A percentile compares a stretch with the other conserved stretches of the same genome.
Conservation (phyloP, 2,113 vertebrate genomes). For the rat (Rattus norvegicus) region GRCr8 NC_086019.1:187809501-187810000, state of each 20-base stretch:
- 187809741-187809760: not conserved
- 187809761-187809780: not conserved
- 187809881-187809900: too few species aligned
- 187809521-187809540: not conserved
- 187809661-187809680: accelerated
- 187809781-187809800: not conserved
- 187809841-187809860: not conserved
- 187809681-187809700: not conserved
- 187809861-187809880: not conserved
- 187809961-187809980: not conserved
- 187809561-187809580: not conserved
- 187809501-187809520: constrained; percentile 7
- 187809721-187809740: not conserved
- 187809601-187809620: not conserved
- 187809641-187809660: not conserved
- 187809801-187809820: not conserved
- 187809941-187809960: too few species aligned
- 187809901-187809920: not conserved
- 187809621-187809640: too few species aligned
- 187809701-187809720: not conserved
- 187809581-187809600: not conserved
- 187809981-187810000: not conserved
- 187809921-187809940: not conserved
- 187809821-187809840: not conserved
- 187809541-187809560: not conserved